Evolutionary conservation across 2,797 vertebrate species (phyloP).

Genomic region (Ctenopoma multispine): DNA sequence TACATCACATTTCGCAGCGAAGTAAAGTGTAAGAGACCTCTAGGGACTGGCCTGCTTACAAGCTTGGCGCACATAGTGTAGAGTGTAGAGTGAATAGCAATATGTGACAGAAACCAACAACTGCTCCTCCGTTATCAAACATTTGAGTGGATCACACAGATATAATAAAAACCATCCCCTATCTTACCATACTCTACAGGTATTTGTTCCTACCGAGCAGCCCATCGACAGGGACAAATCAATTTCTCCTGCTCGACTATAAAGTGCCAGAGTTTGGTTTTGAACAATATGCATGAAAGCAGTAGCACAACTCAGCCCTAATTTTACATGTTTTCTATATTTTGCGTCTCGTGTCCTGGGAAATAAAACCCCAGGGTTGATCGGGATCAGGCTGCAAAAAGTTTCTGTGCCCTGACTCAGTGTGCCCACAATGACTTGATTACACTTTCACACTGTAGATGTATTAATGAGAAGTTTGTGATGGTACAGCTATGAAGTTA

Average conservation of each 20-base stretch:
- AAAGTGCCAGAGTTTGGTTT: conserved; percentile 90
- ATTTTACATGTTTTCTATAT: conserved; percentile 51
- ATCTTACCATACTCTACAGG: conserved; percentile 61
- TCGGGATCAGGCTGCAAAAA: conserved; percentile 34
- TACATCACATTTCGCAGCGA: conserved; percentile 86
- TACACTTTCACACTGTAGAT: conserved; percentile 61
- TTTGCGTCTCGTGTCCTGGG: conserved; percentile 34
- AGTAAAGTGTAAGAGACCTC: conserved; percentile 67
- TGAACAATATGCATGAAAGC: conserved; percentile 72
- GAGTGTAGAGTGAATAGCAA: conserved; percentile 68
- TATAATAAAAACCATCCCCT: conserved; percentile 47
- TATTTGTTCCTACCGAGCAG: conserved; percentile 69
- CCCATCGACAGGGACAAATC: conserved; percentile 50
- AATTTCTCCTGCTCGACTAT: conserved; percentile 78
- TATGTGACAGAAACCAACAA: conserved; percentile 62
- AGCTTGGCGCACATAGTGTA: conserved; percentile 66
- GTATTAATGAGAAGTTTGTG: conserved; percentile 52
- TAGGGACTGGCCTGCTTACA: conserved; percentile 61
- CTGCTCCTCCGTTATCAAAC: conserved; percentile 65
- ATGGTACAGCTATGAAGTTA: conserved; percentile 58
- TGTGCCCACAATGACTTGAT: conserved; percentile 54
- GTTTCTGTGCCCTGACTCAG: conserved; percentile 39
- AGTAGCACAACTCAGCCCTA: conserved; percentile 68
- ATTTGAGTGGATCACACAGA: conserved; percentile 53
- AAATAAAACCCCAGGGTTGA: conserved; percentile 40